These are phyloP conservation scores for Tautogolabrus adspersus DNA, from an alignment of 2,113 vertebrate genomes.

Conservation along the genomic window DNA sequence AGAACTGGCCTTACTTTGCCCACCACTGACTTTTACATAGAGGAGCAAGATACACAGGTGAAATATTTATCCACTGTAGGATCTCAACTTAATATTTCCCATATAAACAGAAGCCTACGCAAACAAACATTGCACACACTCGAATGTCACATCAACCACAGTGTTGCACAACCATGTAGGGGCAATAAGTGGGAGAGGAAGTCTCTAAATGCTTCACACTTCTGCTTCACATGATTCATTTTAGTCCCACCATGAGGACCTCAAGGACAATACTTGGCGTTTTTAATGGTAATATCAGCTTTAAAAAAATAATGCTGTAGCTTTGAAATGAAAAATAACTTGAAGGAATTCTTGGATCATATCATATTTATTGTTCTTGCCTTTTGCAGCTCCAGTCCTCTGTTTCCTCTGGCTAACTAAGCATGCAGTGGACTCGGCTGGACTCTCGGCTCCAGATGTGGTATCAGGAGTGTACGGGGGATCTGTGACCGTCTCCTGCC, in stretches of 20 bases:
- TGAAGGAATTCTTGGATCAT: neutral
- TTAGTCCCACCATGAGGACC: slow-evolving; percentile 28
- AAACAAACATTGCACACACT: neutral
- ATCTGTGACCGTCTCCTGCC: slow-evolving; percentile 57
- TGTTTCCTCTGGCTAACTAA: slow-evolving; percentile 43
- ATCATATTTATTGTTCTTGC: neutral
- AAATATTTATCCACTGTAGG: too few relatives aligned
- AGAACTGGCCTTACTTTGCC: neutral
- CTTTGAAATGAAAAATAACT: neutral
- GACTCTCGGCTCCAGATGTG: slow-evolving; percentile 49
- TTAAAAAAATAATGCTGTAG: neutral
- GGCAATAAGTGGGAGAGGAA: slow-evolving; percentile 31
- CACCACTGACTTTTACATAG: neutral
- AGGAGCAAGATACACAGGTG: neutral
- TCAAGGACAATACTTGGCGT: neutral
- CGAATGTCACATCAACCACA: neutral
- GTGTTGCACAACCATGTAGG: slow-evolving; percentile 12
- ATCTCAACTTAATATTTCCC: neutral
- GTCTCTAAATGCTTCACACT: neutral
- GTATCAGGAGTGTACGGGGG: slow-evolving; percentile 30
- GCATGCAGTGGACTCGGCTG: slow-evolving; percentile 16
- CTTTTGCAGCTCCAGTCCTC: slow-evolving; percentile 48
- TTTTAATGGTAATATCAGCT: slow-evolving; percentile 47
- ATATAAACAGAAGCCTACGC: neutral
- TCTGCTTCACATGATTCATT: neutral